Base-by-base conservation (phyloP, 2,113 vertebrate species). In the Pseudopipra pipra region DNA sequence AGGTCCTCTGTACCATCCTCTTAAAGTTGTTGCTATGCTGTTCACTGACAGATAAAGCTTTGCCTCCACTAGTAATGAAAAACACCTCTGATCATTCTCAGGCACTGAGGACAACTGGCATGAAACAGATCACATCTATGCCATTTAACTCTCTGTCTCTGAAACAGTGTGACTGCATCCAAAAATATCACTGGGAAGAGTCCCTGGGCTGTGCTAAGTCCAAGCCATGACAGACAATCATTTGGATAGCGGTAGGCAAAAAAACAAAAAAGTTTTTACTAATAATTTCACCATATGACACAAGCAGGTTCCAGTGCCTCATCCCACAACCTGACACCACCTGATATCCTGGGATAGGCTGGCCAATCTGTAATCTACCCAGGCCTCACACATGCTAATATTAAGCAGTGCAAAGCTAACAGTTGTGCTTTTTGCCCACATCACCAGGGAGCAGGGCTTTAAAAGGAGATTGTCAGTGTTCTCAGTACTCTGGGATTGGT, bases 401-500 rank as follows among this genome's bases (percentile, higher is more conserved):
- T 51, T 56, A 72, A 65, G 46, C 33, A 74, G 5, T 14, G 13
- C 28, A 93, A 93, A 85, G 10, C 62, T 65, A 75, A 37, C 6
- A 55, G 52, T 66, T 94, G 46, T 14, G 87, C 51, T 72, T 56
- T 75, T 68, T 46, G 67, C 39, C 47, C 39, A 31, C 22, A 55
- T 5, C 59, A 77, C 22, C 65, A 80, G 21, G 9, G 5, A 96
- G 52, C 35, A 96, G 70, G 41, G 55, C 93, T 94, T 96, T 90
- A 93, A 96, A 96, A 96, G 85, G 96, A 93, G 71, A 88, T 86
- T 75, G 72, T 77, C 44, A 90, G 49, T 41, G 35, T 46, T 90
- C 79, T 88, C 79, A 73, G 82, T 62, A 39, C 9, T 4, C 91
- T 91, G 75, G 56, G 33, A 43, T 52, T 80, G 22, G 47, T 80